Evolutionary conservation across 1,140 invertebrate species (phyloP).

Genomic region (Chionoecetes opilio): DNA sequence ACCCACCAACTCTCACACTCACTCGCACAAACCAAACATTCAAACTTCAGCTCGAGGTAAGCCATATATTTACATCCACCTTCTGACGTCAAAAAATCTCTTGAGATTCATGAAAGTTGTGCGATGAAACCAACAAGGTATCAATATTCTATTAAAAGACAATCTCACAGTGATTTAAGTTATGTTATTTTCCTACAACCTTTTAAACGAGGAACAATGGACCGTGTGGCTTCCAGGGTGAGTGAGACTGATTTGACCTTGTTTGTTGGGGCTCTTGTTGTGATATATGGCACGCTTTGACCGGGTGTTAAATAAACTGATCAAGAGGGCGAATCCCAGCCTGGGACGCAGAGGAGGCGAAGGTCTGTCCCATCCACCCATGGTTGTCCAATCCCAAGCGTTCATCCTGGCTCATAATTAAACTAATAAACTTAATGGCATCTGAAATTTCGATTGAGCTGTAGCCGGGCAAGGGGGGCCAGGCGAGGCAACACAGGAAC

Average conservation of each 20-base stretch:
- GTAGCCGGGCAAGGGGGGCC: neutral
- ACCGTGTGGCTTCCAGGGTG: neutral
- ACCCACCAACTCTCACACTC: too few relatives aligned
- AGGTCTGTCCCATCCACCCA: neutral
- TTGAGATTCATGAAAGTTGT: neutral
- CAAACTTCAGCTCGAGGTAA: neutral
- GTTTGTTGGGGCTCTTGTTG: neutral
- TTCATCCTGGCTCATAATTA: neutral
- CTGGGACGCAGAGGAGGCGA: neutral
- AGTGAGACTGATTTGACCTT: neutral
- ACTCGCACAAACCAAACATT: neutral
- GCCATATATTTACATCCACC: neutral
- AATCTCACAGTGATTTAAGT: neutral
- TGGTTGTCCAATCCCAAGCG: neutral
- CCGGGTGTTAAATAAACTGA: constrained; percentile 38
- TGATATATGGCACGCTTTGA: constrained; percentile 5
- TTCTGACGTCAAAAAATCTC: neutral
- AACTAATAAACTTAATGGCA: neutral
- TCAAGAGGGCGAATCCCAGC: neutral
- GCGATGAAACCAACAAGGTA: neutral
- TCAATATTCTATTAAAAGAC: neutral
- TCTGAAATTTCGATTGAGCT: neutral
- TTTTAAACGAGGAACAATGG: neutral
- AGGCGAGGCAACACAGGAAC: neutral
- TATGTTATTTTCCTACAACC: neutral